Percentiles rank a stretch among this genome's conserved stretches.
Conservation (phyloP, 2,113 vertebrate genomes). For the Clinocottus analis region DNA sequence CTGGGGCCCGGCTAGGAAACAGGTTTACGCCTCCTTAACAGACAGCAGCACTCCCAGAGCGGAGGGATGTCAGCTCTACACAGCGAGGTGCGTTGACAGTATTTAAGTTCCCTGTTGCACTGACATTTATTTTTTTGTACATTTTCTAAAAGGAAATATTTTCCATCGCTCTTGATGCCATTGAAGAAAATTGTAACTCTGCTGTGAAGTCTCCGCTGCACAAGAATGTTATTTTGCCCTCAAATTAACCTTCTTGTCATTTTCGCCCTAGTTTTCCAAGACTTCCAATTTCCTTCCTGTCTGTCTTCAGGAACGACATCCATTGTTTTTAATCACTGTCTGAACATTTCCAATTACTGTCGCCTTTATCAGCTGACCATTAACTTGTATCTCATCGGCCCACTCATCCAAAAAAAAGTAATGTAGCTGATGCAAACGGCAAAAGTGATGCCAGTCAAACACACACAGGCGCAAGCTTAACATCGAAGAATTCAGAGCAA, state of each 20-base stretch:
- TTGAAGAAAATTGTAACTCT: not conserved
- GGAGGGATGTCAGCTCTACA: constrained; percentile 45
- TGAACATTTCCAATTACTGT: constrained; percentile 50
- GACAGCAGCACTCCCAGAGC: constrained; percentile 66
- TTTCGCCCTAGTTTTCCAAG: constrained; percentile 37
- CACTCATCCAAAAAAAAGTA: constrained; percentile 31
- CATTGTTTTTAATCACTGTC: constrained; percentile 18
- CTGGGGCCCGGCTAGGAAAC: constrained; percentile 83
- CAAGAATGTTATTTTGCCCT: not conserved
- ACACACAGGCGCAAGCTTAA: not conserved
- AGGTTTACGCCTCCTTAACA: constrained; percentile 76
- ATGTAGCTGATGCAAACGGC: constrained; percentile 20
- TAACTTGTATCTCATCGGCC: constrained; percentile 21
- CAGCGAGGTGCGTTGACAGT: not conserved
- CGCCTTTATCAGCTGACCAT: constrained; percentile 17
- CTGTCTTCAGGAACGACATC: constrained; percentile 30
- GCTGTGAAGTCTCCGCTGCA: not conserved
- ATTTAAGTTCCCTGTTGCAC: not conserved
- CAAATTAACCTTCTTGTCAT: constrained; percentile 31
- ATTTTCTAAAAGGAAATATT: constrained; percentile 9
- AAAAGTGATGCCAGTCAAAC: constrained; percentile 36
- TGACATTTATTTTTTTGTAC: not conserved
- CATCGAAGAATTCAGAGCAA: not conserved
- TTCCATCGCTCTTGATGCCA: not conserved
- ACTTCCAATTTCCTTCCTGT: constrained; percentile 33